Base-by-base conservation (phyloP, 2,888 invertebrate species). In the Leptothorax acervorum region DNA sequence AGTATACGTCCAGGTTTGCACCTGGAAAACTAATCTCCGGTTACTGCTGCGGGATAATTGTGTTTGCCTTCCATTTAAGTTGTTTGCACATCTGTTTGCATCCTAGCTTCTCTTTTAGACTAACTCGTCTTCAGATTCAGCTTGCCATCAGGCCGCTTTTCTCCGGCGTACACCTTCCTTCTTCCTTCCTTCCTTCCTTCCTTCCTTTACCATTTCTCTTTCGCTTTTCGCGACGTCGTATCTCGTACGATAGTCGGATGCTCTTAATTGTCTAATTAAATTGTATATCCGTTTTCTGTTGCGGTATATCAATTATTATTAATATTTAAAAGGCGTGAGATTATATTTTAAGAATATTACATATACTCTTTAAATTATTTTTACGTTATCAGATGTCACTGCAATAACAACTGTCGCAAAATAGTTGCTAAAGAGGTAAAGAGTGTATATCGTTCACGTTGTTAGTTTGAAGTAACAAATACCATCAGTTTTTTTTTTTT, bases 21-120 rank as follows among this genome's bases (percentile, higher is more conserved):
- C 86, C 89, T 89, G 88, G 88, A 86, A 87, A 90, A 90, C 90
- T 90, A 90, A 90, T 89, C 86, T 83, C 66, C 62, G 85, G 84
- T 89, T 86, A 81, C 75, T 70, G 86, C 85, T 85, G 83, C 84
- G 83, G 85, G 88, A 89, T 94, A 93, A 94, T 94, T 93, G 91
- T 91, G 92, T 94, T 94, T 94, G 92, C 92, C 92, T 93, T 93
- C 90, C 92, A 93, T 93, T 93, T 91, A 92, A 93, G 92, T 93
- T 93, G 93, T 93, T 94, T 93, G 92, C 92, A 87, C 89, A 87
- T 87, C 90, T 91, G 93, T 93, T 93, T 92, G 92, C 92, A 91
- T 90, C 91, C 83, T 79, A 68, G 55, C 82, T 83, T 78, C 81
- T 74, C 78, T 79, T 57, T 83, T 81, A 88, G 88, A 71, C 73